Base-by-base conservation (phyloP, 2,113 vertebrate species). In the Platysteira castanea region DNA sequence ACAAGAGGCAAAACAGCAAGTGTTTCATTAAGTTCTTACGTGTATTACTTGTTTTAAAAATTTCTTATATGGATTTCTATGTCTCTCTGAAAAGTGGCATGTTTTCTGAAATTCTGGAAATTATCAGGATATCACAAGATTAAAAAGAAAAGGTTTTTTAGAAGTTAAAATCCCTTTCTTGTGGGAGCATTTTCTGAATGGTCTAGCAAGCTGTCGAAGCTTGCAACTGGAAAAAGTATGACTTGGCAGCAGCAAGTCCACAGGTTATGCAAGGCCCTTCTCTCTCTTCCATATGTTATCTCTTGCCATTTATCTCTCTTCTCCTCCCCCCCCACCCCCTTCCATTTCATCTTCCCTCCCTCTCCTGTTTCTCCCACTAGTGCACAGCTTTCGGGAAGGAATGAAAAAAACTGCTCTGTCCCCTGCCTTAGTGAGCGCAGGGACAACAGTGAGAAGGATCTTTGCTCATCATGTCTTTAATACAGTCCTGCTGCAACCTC, bases 241-340 rank as follows among this genome's bases (percentile, higher is more conserved):
- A 56, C 47, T 82, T 61, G 52, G 41, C 46, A 68, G 37, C 63
- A 56, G 21, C 15, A 75, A 56, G 28, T 46, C 24, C 44, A 60
- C 81, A 89, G 53, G 15, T 81, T 89, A 56, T 37, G 12, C 60
- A 68, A 89, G 41, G 27, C 39, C 41, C 7, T 89, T 77, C 46
- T 47, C 15, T 85, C 37, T 28, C 71, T 68, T 52, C 44, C 17
- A 2, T 46, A 6, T 56, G 87, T 69, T 78, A 8, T 22, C 17
- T 68, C 24, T 68, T 5, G 2, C 5, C 2, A 2, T 79, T 88
- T 80, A 28, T 49, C 21, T 80, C 37, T 65, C 44, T 90, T 52
- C 16, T 35, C 31, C 41, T 63, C 4, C 2, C 10, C 1, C 0
- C 7, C 76, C 4, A 2, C 10, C 1, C 0, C 7, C 76, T 78